Evolutionary conservation across 2,113 vertebrate genomes (phyloP), one percentile per base, ranked within the genome.

Genomic region (Bungarus multicinctus): DNA sequence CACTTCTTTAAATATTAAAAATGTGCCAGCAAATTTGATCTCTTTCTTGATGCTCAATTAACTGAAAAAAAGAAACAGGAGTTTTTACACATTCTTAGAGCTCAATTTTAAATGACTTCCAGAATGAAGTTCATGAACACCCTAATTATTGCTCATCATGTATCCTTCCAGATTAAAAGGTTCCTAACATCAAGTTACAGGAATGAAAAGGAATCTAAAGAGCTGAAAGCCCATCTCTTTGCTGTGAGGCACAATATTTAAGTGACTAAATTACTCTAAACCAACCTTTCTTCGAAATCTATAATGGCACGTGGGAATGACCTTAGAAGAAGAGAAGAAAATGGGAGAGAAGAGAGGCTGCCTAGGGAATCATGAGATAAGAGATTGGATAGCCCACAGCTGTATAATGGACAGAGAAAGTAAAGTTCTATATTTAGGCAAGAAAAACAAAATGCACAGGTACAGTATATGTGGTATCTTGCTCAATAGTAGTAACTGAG

Each of bases 1-100:
- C 89, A 94, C 53, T 91, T 81, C 91, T 94, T 95, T 95, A 95
- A 94, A 95, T 81, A 93, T 81, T 88, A 54, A 89, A 88, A 91
- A 94, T 93, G 94, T 89, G 8, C 81, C n/a, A 91, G 91, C 47
- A 96, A 93, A 86, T 81, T 52, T 92, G 91, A 95, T 93, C 10
- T 93, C 18, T 11, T 86, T 30, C 23, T 96, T 96, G 88, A 93
- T 54, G 88, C 89, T 95, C 89, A 89, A 89, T 93, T 93, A 94
- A 95, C 93, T 2, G 60, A 3, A 2, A 92, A 50, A 58, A n/a
- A 90, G 81, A 55, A 9, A 52, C 89, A 55, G 25, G 54, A 0
- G 89, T 53, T 23, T 2, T 93, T 92, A 27, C 0, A 0, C 53
- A 4, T 94, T 86, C 2, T 91, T 89, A 45, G 23, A 95, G 88